Percentiles rank a stretch among this genome's conserved stretches.
Conservation (phyloP, 2,797 vertebrate genomes). For the Cygnus olor region DNA sequence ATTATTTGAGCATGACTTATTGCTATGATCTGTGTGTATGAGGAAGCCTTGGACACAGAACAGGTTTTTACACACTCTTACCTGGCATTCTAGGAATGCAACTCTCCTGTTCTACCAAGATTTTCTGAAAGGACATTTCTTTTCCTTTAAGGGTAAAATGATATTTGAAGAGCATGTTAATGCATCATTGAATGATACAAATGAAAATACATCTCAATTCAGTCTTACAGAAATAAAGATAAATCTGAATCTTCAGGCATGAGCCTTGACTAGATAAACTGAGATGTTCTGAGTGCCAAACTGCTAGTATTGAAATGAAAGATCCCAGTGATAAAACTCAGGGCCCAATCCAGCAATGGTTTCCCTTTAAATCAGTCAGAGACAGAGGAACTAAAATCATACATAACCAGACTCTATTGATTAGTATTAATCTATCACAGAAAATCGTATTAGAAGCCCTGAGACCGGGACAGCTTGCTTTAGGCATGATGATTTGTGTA, state of each 20-base stretch:
- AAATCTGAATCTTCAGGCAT: neutral
- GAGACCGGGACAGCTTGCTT: neutral
- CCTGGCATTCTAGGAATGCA: neutral
- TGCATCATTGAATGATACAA: neutral
- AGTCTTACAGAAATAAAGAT: neutral
- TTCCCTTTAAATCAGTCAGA: neutral
- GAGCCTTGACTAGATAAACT: neutral
- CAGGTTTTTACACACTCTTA: neutral
- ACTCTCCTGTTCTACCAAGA: neutral
- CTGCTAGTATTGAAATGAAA: neutral
- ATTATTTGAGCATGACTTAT: neutral
- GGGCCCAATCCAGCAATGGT: neutral
- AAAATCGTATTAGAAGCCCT: neutral
- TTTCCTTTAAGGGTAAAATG: neutral
- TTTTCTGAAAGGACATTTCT: neutral
- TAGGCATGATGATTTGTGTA: neutral
- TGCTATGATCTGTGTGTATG: neutral
- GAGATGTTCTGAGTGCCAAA: neutral
- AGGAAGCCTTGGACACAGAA: neutral
- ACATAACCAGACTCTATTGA: neutral
- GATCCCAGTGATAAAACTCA: neutral
- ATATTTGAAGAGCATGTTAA: conserved; percentile 9
- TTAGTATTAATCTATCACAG: neutral
- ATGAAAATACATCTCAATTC: neutral
- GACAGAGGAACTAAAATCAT: neutral